Base-by-base conservation (phyloP, 2,888 invertebrate species). In the Hypomecis atomaria region DNA sequence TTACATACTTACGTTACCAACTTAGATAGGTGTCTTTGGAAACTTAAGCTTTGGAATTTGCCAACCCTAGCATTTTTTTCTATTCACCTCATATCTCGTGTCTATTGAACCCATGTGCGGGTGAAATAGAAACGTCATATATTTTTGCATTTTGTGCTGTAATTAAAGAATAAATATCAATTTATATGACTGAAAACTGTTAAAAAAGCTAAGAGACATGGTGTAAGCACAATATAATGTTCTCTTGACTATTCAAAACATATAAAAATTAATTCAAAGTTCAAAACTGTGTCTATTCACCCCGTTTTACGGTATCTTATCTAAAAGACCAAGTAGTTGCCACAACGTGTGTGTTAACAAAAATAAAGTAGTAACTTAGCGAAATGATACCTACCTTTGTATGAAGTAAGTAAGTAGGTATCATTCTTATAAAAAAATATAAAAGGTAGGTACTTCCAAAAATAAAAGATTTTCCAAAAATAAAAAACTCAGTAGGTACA, bases 111-210 rank as follows among this genome's bases (percentile, higher is more conserved):
- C 64, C 64, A 65, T 64, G 64, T 63, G 63, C 58, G 63, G 48
- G 58, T 58, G 23, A 37, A 63, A 63, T 63, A 59, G 63, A 63
- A 63, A 63, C 63, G 49, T 54, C 53, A 54, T 13, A 63, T 63
- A 63, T 62, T 57, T 62, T 62, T 53, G 63, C 63, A 63, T 63
- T 63, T 59, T 63, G 63, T 63, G 63, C 55, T 63, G 54, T 58
- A 63, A 58, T 63, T 49, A 59, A 59, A 11, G 42, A 60, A 60
- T 60, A 54, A 54, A 54, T 54, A 48, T 48, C 53, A 63, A 63
- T 54, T 49, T 63, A 55, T 10, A 59, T 59, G 59, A 64, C 59
- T 59, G 53, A 63, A 63, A 63, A 63, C 59, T 54, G 34, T 63
- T 59, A 59, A 59, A 63, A 59, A 54, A 64, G 48, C 54, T 60